Conservation (phyloP, 2,113 vertebrate species). For the Antechinus flavipes region DNA sequence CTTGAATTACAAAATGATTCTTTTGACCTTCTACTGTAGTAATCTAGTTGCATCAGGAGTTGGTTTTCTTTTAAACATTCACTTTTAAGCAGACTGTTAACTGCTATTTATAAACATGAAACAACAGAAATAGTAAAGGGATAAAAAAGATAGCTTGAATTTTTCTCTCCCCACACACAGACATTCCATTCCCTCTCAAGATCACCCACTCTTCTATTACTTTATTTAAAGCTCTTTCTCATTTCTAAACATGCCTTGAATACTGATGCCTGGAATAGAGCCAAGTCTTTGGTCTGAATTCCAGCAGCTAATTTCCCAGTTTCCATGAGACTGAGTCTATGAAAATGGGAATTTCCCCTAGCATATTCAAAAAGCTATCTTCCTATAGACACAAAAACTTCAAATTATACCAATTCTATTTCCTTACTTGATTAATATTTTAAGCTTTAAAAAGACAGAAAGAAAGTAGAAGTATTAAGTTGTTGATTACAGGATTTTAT, state of each 20-base stretch:
- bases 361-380: slow-evolving; percentile 16
- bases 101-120: slow-evolving; percentile 74
- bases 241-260: slow-evolving; percentile 66
- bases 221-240: slow-evolving; percentile 42
- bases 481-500: slow-evolving; percentile 4
- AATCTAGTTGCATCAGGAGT: slow-evolving; percentile 77
- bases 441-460: slow-evolving; percentile 41
- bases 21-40: slow-evolving; percentile 83
- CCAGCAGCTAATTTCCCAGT: slow-evolving; percentile 83
- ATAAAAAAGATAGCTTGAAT: slow-evolving; percentile 48
- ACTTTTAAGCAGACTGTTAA: slow-evolving; percentile 77
- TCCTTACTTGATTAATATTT: slow-evolving; percentile 16
- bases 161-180: slow-evolving; percentile 29
- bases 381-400: background rate
- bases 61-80: slow-evolving; percentile 74
- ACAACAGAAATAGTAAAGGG: slow-evolving; percentile 9
- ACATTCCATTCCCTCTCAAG: background rate
- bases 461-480: background rate
- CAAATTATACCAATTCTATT: slow-evolving; percentile 19
- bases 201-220: slow-evolving; percentile 38
- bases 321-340: slow-evolving; percentile 81
- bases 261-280: slow-evolving; percentile 78
- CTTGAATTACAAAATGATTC: slow-evolving; percentile 82
- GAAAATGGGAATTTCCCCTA: slow-evolving; percentile 64
- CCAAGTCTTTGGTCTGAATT: slow-evolving; percentile 83